Base-by-base conservation (phyloP, 30 jellyfish, hydroid and myxozoan species). In the Catostylus mosaicus region DNA sequence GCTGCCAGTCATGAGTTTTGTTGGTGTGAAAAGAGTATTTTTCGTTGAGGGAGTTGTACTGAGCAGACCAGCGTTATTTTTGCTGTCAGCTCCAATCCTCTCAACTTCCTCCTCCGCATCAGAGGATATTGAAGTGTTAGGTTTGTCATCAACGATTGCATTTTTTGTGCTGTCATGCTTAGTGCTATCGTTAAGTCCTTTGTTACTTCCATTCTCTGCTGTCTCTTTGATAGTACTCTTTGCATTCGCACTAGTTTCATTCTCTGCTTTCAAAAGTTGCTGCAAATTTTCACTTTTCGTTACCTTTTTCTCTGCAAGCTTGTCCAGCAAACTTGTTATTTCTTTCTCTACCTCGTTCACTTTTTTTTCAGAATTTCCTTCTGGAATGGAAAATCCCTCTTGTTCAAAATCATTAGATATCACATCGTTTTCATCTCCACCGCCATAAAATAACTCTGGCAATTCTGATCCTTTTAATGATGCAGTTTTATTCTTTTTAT, bases 371-470 rank as follows among this genome's bases (percentile, higher is more conserved):
- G 35, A 45, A 24, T 23, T 67, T 4, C 9, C 75, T 23, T 75
- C 51, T 32, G 63, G 73, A 33, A 51, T 19, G 74, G 75, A 47
- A 16, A 35, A 48, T 23, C 83, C 83, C 32, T 68, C 75, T 57
- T 27, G 24, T 27, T 75, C 86, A 47, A 83, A 83, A 45, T 83
- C 93, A 59, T 73, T 73, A 11, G 93, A 47, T 32, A 83, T n/a
- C 1, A 83, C 83, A 22, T 83, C 86, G 36, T 83, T 83, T 73
- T 70, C 79, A 60, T 83, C 87, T 0, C 52, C 93, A 4, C 87
- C 93, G 0, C 78, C 91, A 12, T 67, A 78, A 34, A 66, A 67
- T 22, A 48, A 1, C 1, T 34, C 67, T 8, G 77, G 75, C 29
- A 57, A 60, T 40, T 81, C 91, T 6, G 61, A 4, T 26, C 30